Conservation (phyloP, 2,888 invertebrate genomes). For the Brassicogethes aeneus region DNA sequence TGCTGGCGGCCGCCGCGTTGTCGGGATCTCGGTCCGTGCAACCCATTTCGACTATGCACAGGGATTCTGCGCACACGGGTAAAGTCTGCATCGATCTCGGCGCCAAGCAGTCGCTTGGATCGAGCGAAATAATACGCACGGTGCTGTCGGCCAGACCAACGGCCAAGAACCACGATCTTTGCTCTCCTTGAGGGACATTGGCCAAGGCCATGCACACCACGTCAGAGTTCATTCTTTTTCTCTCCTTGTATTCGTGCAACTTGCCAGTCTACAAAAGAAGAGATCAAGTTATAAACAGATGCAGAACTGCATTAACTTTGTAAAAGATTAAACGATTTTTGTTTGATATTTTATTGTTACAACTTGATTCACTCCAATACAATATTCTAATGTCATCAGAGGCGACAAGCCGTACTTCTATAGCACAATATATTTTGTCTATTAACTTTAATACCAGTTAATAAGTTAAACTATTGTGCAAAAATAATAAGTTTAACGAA, state of each 20-base stretch:
- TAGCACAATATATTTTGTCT: conserved; percentile 26
- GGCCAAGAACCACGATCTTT: conserved; percentile 89
- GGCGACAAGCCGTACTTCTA: conserved; percentile 38
- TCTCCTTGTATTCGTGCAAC: conserved; percentile 95
- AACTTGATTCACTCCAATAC: conserved; percentile 40
- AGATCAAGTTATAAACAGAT: background rate
- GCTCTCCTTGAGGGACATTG: conserved; percentile 90
- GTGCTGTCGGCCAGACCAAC: conserved; percentile 95
- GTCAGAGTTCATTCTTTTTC: conserved; percentile 93
- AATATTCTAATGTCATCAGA: conserved; percentile 29
- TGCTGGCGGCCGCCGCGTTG: conserved; percentile 55
- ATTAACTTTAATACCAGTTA: too few species aligned
- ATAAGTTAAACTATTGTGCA: too few species aligned
- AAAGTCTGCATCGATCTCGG: conserved; percentile 94
- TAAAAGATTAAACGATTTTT: background rate
- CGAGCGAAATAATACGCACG: conserved; percentile 93
- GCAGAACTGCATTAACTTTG: background rate
- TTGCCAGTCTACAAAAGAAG: conserved; percentile 75
- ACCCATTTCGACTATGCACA: conserved; percentile 94
- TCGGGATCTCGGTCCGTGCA: conserved; percentile 53
- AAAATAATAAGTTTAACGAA: too few species aligned
- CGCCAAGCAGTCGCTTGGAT: conserved; percentile 92
- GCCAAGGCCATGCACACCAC: conserved; percentile 98
- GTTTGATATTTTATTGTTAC: conserved; percentile 17
- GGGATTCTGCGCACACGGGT: conserved; percentile 91